Evolutionary conservation across 2,113 vertebrate species (phyloP), one percentile per base, ranked within the genome.

Genomic region (Pedetes capensis): DNA sequence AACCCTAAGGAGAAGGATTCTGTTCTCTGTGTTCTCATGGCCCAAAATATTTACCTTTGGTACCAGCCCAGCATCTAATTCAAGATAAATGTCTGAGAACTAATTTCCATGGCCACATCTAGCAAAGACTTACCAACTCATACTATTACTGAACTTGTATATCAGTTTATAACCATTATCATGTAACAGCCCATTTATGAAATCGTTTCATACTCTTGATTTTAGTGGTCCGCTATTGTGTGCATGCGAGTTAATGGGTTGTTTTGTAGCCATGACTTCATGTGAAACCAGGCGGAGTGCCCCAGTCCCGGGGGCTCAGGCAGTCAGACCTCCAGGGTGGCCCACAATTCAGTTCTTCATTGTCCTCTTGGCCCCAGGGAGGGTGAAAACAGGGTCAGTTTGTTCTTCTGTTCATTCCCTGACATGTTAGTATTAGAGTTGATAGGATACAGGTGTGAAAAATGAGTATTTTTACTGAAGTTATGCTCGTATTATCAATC

Each of bases 401-500:
- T 32, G 25, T 51, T 49, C 89, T 12, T 8, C 64, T 49, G 66
- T 89, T 92, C 87, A 11, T 47, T 51, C 72, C 51, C 92, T 94
- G 42, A 59, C 74, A 69, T 91, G 64, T 96, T 91, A 88, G 91
- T 87, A 12, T 93, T 86, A 37, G 89, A 69, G 81, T 44, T 85
- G 69, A 37, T 34, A 49, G 96, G 90, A 88, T 78, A 66, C 20
- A 49, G 53, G 59, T 91, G 42, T 59, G 57, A 94, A 89, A 97
- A 97, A 69, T 74, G 94, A 79, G 89, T 90, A 81, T 97, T 97
- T 97, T 89, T 95, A 95, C 57, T 59, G 22, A 90, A 87, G 71
- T 92, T 97, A 76, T 6, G 83, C 86, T 96, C 96, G 93, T 95
- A 87, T 94, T 97, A 83, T 96, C 96, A 96, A 96, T 95, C 74